phyloP scores from a whole-genome alignment of 2,888 invertebrate genomes.

The Rhagonycha fulva region DNA sequence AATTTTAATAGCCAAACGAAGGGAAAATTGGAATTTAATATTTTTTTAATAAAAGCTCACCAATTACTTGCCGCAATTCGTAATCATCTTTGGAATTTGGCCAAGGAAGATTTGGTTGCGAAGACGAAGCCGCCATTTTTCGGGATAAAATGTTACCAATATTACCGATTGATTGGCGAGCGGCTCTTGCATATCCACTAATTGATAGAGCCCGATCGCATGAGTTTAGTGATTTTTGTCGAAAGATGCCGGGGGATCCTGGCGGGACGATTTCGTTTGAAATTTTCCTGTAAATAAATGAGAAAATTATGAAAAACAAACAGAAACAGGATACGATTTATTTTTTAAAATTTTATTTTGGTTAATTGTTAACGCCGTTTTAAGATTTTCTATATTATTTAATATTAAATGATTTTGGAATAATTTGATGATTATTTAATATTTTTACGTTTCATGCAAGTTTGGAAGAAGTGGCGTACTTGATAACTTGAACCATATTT shows the following conservation, averaged over 20 bases:
- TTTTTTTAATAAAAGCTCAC: slow-evolving; percentile 60
- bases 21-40: slow-evolving; percentile 8
- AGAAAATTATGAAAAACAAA: not conserved
- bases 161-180: slow-evolving; percentile 54
- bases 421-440: no score
- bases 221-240: slow-evolving; percentile 57
- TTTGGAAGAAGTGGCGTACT: no score
- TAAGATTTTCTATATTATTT: no score
- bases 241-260: slow-evolving; percentile 65
- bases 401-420: no score
- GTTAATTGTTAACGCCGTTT: no score
- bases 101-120: slow-evolving; percentile 67
- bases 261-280: slow-evolving; percentile 64
- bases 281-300: slow-evolving; percentile 59
- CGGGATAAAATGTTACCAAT: slow-evolving; percentile 62
- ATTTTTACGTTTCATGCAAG: no score
- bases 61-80: slow-evolving; percentile 91
- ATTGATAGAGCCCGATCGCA: slow-evolving; percentile 53
- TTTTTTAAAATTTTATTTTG: not conserved
- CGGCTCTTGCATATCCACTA: slow-evolving; percentile 53
- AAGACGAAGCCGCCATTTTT: slow-evolving; percentile 64
- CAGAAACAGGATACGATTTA: no score
- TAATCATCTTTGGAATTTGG: slow-evolving; percentile 91
- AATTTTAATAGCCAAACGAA: not conserved
- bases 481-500: no score